These are phyloP conservation scores for Chiridota heheva DNA, from an alignment of 35 echinoderm and acorn worm genomes.

Conservation along the genomic window DNA sequence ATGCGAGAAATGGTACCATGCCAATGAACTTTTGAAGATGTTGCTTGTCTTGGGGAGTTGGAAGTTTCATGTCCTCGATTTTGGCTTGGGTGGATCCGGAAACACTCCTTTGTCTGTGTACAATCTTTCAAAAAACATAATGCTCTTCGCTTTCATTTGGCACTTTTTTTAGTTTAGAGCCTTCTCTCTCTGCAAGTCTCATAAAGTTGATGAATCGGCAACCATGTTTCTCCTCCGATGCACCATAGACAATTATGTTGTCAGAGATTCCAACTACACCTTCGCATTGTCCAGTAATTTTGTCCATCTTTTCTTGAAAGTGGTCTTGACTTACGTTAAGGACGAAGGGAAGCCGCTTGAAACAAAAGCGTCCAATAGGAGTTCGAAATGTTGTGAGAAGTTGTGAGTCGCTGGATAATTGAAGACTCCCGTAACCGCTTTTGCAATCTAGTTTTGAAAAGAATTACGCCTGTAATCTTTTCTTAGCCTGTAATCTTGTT, in stretches of 20 bases:
- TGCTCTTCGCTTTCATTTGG: too few species aligned
- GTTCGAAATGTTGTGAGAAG: constrained; percentile 39
- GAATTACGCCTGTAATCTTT: neutral
- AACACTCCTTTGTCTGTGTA: too few species aligned
- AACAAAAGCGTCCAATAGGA: constrained; percentile 12
- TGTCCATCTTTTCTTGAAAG: constrained; percentile 15
- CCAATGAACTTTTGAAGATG: too few species aligned
- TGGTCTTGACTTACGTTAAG: neutral
- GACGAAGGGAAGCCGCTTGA: constrained; percentile 18
- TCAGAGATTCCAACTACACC: neutral
- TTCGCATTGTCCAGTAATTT: neutral
- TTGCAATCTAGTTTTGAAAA: constrained; percentile 35
- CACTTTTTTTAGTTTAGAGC: too few species aligned
- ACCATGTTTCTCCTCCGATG: constrained; percentile 1
- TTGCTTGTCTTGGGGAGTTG: too few species aligned
- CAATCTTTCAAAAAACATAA: too few species aligned
- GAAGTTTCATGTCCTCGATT: too few species aligned
- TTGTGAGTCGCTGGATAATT: neutral
- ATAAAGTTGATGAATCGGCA: too few species aligned
- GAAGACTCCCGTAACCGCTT: constrained; percentile 19
- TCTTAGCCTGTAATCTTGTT: too few species aligned
- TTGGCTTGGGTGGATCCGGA: too few species aligned
- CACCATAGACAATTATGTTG: constrained; percentile 1
- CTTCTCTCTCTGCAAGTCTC: too few species aligned
- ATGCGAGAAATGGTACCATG: too few species aligned